Conservation (phyloP, 2,797 vertebrate species). For the Lepus oiostolus region DNA sequence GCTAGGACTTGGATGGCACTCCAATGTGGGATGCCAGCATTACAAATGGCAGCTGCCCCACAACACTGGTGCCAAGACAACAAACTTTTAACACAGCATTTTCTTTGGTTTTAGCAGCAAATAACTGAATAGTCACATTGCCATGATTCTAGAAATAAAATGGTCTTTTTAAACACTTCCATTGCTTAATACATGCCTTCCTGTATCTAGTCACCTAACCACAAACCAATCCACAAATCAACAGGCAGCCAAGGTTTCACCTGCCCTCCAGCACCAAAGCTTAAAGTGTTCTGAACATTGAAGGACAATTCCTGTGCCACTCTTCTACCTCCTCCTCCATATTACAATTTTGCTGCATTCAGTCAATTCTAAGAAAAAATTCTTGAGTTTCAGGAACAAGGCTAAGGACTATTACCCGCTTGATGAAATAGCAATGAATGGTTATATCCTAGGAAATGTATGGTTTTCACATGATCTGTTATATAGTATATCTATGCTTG, state of each 20-base stretch:
- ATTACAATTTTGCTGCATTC: constrained; percentile 25
- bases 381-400: constrained; percentile 34
- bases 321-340: background rate
- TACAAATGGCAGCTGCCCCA: too few species aligned
- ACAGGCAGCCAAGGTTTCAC: background rate
- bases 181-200: background rate
- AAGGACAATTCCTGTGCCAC: background rate
- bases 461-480: background rate
- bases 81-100: constrained; percentile 21
- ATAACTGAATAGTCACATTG: background rate
- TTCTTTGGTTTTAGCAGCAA: constrained; percentile 23
- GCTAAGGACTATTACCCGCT: background rate
- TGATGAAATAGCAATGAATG: background rate
- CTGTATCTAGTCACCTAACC: background rate
- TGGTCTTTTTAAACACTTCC: background rate
- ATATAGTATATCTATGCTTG: background rate
- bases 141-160: constrained; percentile 27
- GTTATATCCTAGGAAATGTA: background rate
- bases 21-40: too few species aligned
- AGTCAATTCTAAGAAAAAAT: background rate
- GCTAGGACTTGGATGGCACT: too few species aligned
- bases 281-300: background rate
- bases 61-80: background rate
- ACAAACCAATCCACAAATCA: background rate
- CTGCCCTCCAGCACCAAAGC: background rate